Evolutionary conservation across 2,113 vertebrate genomes (phyloP).

Genomic region (Strigops habroptila): DNA sequence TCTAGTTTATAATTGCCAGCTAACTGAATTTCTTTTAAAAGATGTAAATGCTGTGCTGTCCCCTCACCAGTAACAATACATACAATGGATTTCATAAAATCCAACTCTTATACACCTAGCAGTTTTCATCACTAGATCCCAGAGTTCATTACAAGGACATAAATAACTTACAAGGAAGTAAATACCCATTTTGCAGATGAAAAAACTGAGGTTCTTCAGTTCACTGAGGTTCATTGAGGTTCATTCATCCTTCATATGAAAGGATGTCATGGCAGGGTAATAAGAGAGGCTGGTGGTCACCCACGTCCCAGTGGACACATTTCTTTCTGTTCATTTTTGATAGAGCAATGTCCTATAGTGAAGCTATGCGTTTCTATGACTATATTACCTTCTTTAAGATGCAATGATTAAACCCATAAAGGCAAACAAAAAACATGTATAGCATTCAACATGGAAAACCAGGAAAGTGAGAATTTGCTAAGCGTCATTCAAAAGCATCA

Average conservation of each 20-base stretch:
- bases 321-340: neutral
- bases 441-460: neutral
- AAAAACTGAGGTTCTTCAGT: neutral
- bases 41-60: neutral
- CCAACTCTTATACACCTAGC: neutral
- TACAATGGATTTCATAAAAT: neutral
- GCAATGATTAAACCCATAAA: neutral
- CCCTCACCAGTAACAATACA: neutral
- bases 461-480: neutral
- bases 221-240: neutral
- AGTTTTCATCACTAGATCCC: neutral
- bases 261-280: neutral
- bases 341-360: neutral
- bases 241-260: neutral
- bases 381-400: neutral
- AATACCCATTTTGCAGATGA: neutral
- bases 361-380: neutral
- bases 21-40: neutral
- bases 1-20: neutral
- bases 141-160: neutral
- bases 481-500: neutral
- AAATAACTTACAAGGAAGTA: neutral
- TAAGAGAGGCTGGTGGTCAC: neutral
- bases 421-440: neutral
- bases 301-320: accelerated